Conservation (phyloP, 2,888 invertebrate species). For the Vannuccia rotundouncinata region DNA sequence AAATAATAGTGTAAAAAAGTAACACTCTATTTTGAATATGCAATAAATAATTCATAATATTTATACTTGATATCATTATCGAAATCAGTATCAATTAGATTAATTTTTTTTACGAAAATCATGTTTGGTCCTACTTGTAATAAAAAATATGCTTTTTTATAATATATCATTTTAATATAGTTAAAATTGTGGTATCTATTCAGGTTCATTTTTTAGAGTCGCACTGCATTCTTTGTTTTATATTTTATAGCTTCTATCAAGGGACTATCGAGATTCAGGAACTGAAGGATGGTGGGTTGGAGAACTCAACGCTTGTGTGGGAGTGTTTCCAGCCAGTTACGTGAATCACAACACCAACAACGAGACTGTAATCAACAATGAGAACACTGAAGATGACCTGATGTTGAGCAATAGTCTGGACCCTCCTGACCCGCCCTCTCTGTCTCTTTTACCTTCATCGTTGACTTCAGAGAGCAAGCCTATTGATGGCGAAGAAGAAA, state of each 20-base stretch:
- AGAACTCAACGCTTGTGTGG: slow-evolving; percentile 8
- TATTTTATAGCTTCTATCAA: slow-evolving; percentile 11
- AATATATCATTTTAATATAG: too few species aligned
- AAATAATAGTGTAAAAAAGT: too few species aligned
- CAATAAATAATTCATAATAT: too few species aligned
- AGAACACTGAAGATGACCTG: not conserved
- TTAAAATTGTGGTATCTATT: too few species aligned
- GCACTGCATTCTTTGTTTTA: too few species aligned
- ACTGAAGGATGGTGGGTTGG: slow-evolving; percentile 38
- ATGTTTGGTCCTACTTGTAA: too few species aligned
- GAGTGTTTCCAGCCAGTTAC: slow-evolving; percentile 30
- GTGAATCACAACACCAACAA: slow-evolving; percentile 12
- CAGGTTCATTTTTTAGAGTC: too few species aligned
- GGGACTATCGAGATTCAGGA: slow-evolving; percentile 34
- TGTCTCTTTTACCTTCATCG: not conserved
- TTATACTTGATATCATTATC: too few species aligned
- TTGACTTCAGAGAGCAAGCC: not conserved
- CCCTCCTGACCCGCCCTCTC: not conserved
- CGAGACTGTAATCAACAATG: not conserved
- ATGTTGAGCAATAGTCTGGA: not conserved
- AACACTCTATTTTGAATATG: too few species aligned
- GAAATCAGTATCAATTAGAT: too few species aligned
- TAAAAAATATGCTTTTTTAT: too few species aligned
- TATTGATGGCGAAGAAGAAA: not conserved
- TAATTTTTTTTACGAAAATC: too few species aligned